A percentile compares a stretch with the other conserved stretches of the same genome.
phyloP scores from a whole-genome alignment of 2,113 vertebrate genomes.

The Pitta sordida region DNA sequence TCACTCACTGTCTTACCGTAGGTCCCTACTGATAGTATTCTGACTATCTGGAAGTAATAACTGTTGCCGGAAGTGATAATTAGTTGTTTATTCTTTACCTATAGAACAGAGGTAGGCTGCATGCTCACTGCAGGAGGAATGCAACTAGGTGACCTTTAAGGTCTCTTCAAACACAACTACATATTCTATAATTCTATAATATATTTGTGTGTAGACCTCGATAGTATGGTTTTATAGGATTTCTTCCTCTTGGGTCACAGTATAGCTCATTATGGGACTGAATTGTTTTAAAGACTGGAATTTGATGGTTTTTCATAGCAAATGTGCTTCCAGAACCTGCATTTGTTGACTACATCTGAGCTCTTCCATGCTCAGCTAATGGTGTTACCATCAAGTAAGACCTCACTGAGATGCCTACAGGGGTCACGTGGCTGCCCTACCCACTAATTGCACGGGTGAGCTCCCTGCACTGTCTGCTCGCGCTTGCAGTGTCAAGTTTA shows the following conservation, averaged over 20 bases:
- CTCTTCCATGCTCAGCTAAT: background rate
- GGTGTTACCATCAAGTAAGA: background rate
- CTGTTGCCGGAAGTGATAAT: background rate
- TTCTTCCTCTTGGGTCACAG: background rate
- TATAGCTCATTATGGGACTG: background rate
- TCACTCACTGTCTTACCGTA: background rate
- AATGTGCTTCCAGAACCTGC: background rate
- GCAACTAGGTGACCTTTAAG: background rate
- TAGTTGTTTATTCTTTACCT: background rate
- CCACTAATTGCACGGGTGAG: background rate
- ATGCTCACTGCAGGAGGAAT: background rate
- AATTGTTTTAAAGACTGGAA: background rate
- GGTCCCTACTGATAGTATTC: background rate
- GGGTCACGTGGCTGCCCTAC: background rate
- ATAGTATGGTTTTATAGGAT: background rate
- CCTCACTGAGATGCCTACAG: background rate
- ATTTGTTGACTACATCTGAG: background rate
- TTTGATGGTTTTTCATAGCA: background rate
- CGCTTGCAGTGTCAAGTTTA: background rate
- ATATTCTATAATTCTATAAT: background rate
- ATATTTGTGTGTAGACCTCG: background rate
- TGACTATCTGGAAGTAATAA: background rate
- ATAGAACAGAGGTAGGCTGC: background rate
- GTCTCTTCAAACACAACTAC: background rate
- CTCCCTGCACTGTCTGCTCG: accelerated